These are phyloP conservation scores for Scelioninae gen. 1 DNA, from an alignment of 2,888 invertebrate genomes.

Conservation along the genomic window DNA sequence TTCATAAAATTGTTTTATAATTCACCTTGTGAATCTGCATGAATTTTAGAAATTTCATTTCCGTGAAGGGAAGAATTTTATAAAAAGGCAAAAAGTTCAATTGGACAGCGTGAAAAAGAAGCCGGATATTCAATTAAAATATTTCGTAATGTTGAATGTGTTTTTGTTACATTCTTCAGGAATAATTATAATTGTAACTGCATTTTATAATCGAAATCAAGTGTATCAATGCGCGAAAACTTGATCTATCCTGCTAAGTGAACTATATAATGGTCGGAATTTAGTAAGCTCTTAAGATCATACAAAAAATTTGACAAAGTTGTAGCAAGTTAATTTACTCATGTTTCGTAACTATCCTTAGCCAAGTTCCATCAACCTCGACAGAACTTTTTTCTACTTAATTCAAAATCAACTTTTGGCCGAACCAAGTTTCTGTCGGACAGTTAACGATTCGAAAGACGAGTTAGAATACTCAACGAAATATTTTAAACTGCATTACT, in stretches of 20 bases:
- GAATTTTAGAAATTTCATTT: neutral
- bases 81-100: no score
- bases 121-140: no score
- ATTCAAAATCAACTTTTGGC: constrained; percentile 42
- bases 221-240: neutral
- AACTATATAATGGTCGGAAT: constrained; percentile 3
- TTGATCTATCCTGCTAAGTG: neutral
- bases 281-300: constrained; percentile 9
- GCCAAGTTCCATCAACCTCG: constrained; percentile 26
- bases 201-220: neutral
- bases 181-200: no score
- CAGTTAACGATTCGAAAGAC: constrained; percentile 31
- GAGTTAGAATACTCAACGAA: constrained; percentile 29
- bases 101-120: no score
- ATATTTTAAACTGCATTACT: constrained; percentile 12
- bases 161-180: no score
- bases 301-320: constrained; percentile 37
- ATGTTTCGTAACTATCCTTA: constrained; percentile 32
- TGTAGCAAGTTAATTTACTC: constrained; percentile 27
- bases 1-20: constrained; percentile 2
- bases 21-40: neutral
- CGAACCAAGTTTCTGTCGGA: constrained; percentile 28
- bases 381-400: constrained; percentile 48
- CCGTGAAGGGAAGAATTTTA: neutral
- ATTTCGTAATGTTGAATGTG: no score